Evolutionary conservation across 1,140 invertebrate genomes (phyloP).

Genomic region (Diorhabda elongata): DNA sequence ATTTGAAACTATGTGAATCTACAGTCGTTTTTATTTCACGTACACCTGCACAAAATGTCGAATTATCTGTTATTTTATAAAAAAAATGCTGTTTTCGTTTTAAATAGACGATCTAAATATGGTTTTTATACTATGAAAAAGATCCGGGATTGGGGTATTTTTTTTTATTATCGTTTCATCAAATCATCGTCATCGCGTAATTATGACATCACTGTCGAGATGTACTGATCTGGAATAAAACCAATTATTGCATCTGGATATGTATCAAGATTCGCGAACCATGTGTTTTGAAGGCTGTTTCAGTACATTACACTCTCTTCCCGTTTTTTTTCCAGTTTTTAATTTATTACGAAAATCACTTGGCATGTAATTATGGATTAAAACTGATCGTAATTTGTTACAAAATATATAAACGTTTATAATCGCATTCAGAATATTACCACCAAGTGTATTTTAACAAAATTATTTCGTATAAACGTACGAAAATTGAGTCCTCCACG

Average conservation of each 20-base stretch:
- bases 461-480: too few relatives aligned
- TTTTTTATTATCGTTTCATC: background rate
- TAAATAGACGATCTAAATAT: too few relatives aligned
- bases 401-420: too few relatives aligned
- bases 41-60: background rate
- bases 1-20: background rate
- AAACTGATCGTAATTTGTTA: too few relatives aligned
- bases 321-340: background rate
- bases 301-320: constrained; percentile 17
- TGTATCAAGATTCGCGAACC: constrained; percentile 12
- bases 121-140: too few relatives aligned
- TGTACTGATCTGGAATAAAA: background rate
- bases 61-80: too few relatives aligned
- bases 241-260: constrained; percentile 17
- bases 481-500: too few relatives aligned
- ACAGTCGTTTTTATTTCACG: background rate
- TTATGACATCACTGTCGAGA: background rate
- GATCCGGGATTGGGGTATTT: background rate
- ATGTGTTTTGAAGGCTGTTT: constrained; percentile 18
- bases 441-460: too few relatives aligned
- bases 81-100: too few relatives aligned
- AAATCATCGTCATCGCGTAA: too few relatives aligned
- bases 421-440: too few relatives aligned
- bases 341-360: background rate
- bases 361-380: too few relatives aligned